Evolutionary conservation across 1,140 invertebrate species (phyloP).

Genomic region (Camponotus floridanus): DNA sequence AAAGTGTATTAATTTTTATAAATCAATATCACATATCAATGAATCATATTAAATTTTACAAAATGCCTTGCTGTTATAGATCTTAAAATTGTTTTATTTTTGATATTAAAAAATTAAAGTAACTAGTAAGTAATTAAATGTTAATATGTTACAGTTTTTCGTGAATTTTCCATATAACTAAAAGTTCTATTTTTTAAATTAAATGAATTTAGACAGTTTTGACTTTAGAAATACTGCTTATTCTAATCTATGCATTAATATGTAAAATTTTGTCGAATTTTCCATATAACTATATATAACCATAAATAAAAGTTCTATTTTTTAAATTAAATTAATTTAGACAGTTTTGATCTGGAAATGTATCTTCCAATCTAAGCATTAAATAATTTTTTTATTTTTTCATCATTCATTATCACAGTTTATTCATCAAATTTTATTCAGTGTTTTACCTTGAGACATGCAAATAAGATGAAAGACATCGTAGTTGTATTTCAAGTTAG

Average conservation of each 20-base stretch:
- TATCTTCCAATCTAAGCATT: no score
- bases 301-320: no score
- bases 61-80: background rate
- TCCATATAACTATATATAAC: background rate
- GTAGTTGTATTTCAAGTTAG: background rate
- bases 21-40: no score
- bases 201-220: no score
- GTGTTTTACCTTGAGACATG: slow-evolving; percentile 4
- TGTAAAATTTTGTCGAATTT: background rate
- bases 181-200: background rate
- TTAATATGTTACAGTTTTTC: background rate
- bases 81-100: background rate
- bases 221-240: no score
- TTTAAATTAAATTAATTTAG: no score
- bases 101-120: background rate
- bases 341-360: no score
- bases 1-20: background rate
- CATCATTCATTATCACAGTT: background rate
- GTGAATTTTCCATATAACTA: background rate
- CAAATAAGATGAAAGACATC: background rate
- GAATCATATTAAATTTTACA: background rate
- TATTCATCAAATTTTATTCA: background rate
- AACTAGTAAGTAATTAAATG: background rate
- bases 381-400: background rate
- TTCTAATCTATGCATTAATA: background rate